Evolutionary conservation across 2,888 invertebrate genomes (phyloP), one percentile per base, ranked within the genome.

Genomic region (Epirrhoe tristata): DNA sequence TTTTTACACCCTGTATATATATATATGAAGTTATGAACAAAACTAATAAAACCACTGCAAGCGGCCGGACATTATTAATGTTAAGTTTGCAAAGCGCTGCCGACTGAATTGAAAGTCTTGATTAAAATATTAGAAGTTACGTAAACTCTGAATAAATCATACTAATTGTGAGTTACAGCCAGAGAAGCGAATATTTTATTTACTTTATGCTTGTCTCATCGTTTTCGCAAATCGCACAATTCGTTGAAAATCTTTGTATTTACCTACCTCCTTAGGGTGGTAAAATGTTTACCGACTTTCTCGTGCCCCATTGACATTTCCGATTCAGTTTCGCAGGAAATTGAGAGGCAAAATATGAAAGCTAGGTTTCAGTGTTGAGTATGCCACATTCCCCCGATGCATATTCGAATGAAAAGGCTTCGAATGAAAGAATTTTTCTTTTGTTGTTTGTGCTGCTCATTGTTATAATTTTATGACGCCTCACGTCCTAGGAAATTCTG

Each of bases 111-210:
- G 32, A 43, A 58, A 52, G 39, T 55, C 61, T 65, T 69, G 63
- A 69, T 69, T 69, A 66, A 65, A 69, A 69, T 66, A 39, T 43
- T 43, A 46, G 50, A 53, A 64, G 59, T 65, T 65, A 24, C 32
- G 43, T 58, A 50, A 58, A 55, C 54, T 48, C 36, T 34, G 52
- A 31, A 54, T 52, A 57, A 58, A 58, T 51, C n/a, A 39, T 58
- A 46, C 34, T 54, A 65, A 60, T 57, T 56, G 48, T 56, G 53
- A 64, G 48, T 51, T 51, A 50, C 12, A 55, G 54, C 48, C 61
- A 43, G n/a, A 10, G 50, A 56, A 50, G 36, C 50, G n/a, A 1
- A 54, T 31, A 43, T 43, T 43, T 55, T 48, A n/a, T 36, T 55
- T 17, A 51, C 36, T 51, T 51, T 51, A 36, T 36, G 50, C 14